Evolutionary conservation across 2,888 invertebrate species (phyloP).

Genomic region (Oscheius sp.): DNA sequence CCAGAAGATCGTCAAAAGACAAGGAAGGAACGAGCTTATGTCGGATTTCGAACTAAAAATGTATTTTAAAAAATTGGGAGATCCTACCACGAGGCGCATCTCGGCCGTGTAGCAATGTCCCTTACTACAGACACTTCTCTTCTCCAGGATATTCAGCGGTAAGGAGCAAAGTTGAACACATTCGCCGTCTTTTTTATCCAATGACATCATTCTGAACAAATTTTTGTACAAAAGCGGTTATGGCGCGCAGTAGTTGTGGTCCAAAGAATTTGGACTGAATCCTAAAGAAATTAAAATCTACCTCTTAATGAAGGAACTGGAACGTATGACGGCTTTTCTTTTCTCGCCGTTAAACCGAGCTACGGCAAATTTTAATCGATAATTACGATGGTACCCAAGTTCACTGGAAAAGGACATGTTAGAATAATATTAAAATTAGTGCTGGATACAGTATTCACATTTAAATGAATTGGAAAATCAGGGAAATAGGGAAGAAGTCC

Average conservation of each 20-base stretch:
- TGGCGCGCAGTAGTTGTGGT: not conserved
- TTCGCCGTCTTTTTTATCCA: conserved; percentile 35
- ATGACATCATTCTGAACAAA: conserved; percentile 26
- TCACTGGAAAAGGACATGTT: conserved; percentile 35
- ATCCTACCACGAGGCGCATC: conserved; percentile 37
- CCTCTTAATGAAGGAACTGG: conserved; percentile 35
- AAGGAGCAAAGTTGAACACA: conserved; percentile 13
- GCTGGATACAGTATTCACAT: not conserved
- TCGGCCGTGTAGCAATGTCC: conserved; percentile 39
- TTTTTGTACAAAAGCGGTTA: not conserved
- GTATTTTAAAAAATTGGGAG: not conserved
- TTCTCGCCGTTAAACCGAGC: conserved; percentile 38
- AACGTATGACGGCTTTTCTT: conserved; percentile 31
- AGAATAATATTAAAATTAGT: not conserved
- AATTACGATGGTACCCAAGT: conserved; percentile 24
- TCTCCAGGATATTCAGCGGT: conserved; percentile 20
- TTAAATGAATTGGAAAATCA: too few species aligned
- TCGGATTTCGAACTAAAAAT: conserved; percentile 39
- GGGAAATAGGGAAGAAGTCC: too few species aligned
- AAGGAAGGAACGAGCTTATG: conserved; percentile 29
- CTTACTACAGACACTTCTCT: conserved; percentile 16
- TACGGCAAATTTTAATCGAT: conserved; percentile 29
- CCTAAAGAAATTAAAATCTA: too few species aligned
- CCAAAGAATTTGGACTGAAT: too few species aligned
- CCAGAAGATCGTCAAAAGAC: conserved; percentile 48